Base-by-base conservation (phyloP, 1,140 invertebrate genomes). In the Pseudomyrmex flavicornis region DNA sequence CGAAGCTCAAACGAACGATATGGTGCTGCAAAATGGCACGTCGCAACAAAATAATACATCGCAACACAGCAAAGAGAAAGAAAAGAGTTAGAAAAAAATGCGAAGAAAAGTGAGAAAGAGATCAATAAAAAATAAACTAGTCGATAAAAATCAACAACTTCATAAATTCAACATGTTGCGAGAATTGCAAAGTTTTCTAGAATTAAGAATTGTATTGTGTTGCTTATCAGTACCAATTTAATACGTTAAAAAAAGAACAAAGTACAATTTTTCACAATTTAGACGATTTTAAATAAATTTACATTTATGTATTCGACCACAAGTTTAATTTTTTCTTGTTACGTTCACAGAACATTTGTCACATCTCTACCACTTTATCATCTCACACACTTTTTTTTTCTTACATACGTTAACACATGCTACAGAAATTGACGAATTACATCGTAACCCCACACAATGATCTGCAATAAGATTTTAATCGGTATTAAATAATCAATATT, bases 381-480 rank as follows among this genome's bases (percentile, higher is more conserved):
- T 15, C 10, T 2, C 17, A 56, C 63, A 46, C 26, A 3, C 48
- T 73, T 59, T 58, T 26, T 22, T 2, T 66, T 46, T 20, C 48
- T n/a, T 2, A 44, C 1, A 35, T 1, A 35, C 35, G 35, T 35
- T 35, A 35, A 35, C 35, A 35, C 35, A 35, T 26, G 35, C 12
- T 54, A 4, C 35, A 86, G 8, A 84, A 84, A 89, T 35, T 84
- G 63, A 52, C 65, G 75, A 72, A 92, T 88, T 10, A 72, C 72
- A 63, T 91, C 74, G 7, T 84, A 12, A 35, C 91, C 91, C 22
- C 59, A 50, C 10, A 92, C 69, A 17, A 8, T 20, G 8, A 92
- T 89, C 92, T 92, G 35, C 22, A 75, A 84, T 85, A 68, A 1
- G 5, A 0, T 35, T 35, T 35, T 46, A 82, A 65, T 65, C 26